Percentiles rank a stretch among this genome's conserved stretches.
Evolutionary conservation across 2,113 vertebrate species (phyloP).

Genomic region (Sarotherodon lohbergeri): DNA sequence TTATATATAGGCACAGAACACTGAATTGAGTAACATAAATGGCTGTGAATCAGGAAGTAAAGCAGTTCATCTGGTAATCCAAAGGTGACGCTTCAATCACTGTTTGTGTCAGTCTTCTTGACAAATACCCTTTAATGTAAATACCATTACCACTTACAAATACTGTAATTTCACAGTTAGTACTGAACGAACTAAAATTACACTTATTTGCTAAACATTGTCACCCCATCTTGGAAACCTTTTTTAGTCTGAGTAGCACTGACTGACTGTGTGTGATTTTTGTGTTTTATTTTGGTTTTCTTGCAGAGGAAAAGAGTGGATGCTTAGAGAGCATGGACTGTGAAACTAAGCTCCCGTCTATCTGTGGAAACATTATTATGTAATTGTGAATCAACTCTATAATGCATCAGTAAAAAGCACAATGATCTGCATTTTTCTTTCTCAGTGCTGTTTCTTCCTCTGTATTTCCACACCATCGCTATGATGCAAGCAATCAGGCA

Average conservation of each 20-base stretch:
- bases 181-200: rapidly evolving
- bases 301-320: neutral
- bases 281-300: neutral
- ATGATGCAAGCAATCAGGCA: neutral
- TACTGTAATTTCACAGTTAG: neutral
- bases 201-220: rapidly evolving
- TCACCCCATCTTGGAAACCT: neutral
- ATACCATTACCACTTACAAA: neutral
- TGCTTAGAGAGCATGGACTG: neutral
- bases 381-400: rapidly evolving
- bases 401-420: neutral
- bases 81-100: neutral
- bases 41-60: rapidly evolving
- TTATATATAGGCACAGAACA: neutral
- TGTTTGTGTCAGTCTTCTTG: neutral
- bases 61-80: neutral
- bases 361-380: neutral
- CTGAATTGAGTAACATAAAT: neutral
- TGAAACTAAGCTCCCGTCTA: neutral
- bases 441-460: neutral
- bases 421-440: rapidly evolving
- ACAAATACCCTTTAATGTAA: neutral
- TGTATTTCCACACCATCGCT: neutral
- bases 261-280: rapidly evolving
- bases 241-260: neutral